Conservation (phyloP, 1,140 invertebrate genomes). For the Oryctes rhinoceros region DNA sequence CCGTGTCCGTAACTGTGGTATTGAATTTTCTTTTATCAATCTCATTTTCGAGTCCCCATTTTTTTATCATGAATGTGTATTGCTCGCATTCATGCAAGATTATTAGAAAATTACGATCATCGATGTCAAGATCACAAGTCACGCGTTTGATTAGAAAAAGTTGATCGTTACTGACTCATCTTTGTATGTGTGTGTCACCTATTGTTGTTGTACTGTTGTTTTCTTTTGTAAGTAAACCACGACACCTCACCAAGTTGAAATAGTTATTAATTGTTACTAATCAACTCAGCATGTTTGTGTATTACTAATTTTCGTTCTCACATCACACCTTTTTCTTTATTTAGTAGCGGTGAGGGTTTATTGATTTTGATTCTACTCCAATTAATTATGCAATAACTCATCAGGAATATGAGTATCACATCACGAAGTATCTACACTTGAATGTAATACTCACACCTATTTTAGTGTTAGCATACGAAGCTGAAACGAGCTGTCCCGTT, state of each 20-base stretch:
- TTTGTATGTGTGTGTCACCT: conserved; percentile 9
- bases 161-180: not conserved
- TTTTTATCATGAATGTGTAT: not conserved
- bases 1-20: conserved; percentile 45
- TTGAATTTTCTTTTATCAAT: not conserved
- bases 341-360: conserved; percentile 41
- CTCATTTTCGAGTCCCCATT: not conserved
- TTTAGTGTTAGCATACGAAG: not conserved
- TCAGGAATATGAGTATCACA: not conserved
- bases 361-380: conserved; percentile 40
- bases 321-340: conserved; percentile 39
- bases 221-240: not conserved
- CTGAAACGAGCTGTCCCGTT: not conserved
- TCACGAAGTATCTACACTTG: conserved; percentile 9
- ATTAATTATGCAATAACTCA: conserved; percentile 14
- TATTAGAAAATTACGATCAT: not conserved
- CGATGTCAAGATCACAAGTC: not conserved
- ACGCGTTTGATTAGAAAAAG: not conserved
- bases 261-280: conserved; percentile 30
- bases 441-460: conserved; percentile 1
- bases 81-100: not conserved
- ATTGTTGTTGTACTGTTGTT: conserved; percentile 10
- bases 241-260: not conserved
- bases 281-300: conserved; percentile 20
- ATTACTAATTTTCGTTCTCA: conserved; percentile 20